Conservation (phyloP, 2,113 vertebrate genomes). For the Camarhynchus parvulus region DNA sequence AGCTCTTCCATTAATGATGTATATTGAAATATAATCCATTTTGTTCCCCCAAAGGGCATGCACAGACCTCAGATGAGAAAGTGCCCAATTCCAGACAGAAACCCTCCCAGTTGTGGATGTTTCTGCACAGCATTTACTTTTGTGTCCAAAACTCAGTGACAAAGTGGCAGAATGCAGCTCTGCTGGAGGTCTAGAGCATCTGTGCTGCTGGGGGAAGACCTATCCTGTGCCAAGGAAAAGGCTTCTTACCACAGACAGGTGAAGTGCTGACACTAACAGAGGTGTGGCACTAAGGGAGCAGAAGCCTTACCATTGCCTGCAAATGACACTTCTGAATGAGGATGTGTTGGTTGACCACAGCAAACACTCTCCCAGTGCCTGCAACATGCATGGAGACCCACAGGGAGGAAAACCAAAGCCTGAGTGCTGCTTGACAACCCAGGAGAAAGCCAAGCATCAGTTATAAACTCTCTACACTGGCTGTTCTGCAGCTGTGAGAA, state of each 20-base stretch:
- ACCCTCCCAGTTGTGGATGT: rapidly evolving
- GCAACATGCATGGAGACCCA: rapidly evolving
- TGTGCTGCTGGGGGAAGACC: rapidly evolving
- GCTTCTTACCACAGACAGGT: neutral
- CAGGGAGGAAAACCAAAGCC: neutral
- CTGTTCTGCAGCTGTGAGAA: neutral
- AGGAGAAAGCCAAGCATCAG: neutral
- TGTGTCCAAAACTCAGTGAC: neutral
- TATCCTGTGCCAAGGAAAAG: neutral
- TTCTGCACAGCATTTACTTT: neutral
- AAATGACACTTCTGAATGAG: neutral
- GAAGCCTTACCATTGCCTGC: rapidly evolving
- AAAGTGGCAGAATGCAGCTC: rapidly evolving
- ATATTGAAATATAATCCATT: neutral
- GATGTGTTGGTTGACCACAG: too few relatives aligned
- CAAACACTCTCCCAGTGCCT: neutral
- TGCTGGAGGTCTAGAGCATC: neutral
- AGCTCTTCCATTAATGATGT: neutral
- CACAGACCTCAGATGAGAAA: neutral
- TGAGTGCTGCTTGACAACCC: too few relatives aligned
- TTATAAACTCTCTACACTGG: neutral
- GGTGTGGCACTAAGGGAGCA: neutral
- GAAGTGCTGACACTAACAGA: neutral
- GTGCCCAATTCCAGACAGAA: neutral
- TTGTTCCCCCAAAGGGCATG: neutral